Evolutionary conservation across 2,113 vertebrate species (phyloP).

Genomic region (Cygnus atratus): DNA sequence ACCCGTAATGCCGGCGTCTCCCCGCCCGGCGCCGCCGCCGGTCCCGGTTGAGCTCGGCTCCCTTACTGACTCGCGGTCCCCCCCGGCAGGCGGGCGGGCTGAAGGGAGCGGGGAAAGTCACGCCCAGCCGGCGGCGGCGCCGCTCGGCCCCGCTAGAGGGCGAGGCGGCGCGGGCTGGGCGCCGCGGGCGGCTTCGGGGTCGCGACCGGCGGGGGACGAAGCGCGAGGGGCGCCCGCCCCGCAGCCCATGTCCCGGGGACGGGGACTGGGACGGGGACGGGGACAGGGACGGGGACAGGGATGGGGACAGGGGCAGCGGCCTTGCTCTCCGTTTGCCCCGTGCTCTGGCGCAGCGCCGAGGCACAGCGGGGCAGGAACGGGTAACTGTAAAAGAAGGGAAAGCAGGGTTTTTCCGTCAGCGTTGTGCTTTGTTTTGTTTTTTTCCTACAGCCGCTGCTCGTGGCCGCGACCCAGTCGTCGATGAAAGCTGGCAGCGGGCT

Average conservation of each 20-base stretch:
- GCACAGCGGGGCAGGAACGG: neutral
- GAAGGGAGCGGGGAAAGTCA: conserved; percentile 68
- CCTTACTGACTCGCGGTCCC: conserved; percentile 72
- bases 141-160: conserved; percentile 73
- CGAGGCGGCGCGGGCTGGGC: conserved; percentile 27
- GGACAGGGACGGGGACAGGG: too few relatives aligned
- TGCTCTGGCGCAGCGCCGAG: neutral
- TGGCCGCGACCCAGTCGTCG: too few relatives aligned
- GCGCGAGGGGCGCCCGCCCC: too few relatives aligned
- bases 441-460: too few relatives aligned
- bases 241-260: too few relatives aligned
- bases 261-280: too few relatives aligned
- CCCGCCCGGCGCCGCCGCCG: neutral
- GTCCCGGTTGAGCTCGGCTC: conserved; percentile 43
- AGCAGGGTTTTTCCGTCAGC: neutral
- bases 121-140: conserved; percentile 66
- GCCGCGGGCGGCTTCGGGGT: neutral
- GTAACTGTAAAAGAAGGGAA: neutral
- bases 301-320: too few relatives aligned
- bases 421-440: neutral
- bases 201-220: too few relatives aligned
- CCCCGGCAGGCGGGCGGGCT: conserved; percentile 69
- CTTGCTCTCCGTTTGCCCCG: neutral
- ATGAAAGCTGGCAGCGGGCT: too few relatives aligned
- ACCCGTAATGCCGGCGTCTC: neutral